These are phyloP conservation scores for Cydia fagiglandana DNA, from an alignment of 1,140 invertebrate species.

Conservation along the genomic window DNA sequence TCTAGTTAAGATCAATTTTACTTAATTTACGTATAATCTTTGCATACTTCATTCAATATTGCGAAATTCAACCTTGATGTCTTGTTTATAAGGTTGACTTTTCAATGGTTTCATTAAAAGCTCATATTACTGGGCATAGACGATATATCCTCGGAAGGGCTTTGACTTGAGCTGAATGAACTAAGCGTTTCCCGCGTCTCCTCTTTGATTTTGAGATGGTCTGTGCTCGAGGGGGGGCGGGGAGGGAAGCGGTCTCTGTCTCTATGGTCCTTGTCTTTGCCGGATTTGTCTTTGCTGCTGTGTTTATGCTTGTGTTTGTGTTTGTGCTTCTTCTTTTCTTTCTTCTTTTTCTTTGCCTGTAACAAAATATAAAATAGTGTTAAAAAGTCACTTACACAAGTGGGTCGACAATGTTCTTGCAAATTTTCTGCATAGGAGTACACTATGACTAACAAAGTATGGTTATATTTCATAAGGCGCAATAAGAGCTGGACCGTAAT, in stretches of 20 bases:
- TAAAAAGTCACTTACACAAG: not conserved
- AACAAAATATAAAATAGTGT: conserved; percentile 45
- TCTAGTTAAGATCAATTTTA: conserved; percentile 7
- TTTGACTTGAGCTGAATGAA: conserved; percentile 80
- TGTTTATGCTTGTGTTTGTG: conserved; percentile 89
- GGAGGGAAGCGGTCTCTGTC: conserved; percentile 72
- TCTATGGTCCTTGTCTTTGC: conserved; percentile 82
- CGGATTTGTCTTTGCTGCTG: conserved; percentile 84
- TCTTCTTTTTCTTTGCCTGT: conserved; percentile 88
- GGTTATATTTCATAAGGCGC: no score
- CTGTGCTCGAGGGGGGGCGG: conserved; percentile 57
- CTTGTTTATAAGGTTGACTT: not conserved
- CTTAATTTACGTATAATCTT: not conserved
- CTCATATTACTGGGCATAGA: conserved; percentile 70
- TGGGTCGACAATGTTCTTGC: not conserved
- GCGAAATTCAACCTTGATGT: not conserved
- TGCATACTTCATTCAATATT: not conserved
- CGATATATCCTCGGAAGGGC: conserved; percentile 68
- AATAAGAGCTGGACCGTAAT: no score
- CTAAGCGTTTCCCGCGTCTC: conserved; percentile 72
- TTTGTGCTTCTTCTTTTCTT: conserved; percentile 91
- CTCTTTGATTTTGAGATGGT: conserved; percentile 76
- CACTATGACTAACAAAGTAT: no score
- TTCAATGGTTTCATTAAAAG: conserved; percentile 39
- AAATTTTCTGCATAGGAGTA: no score